phyloP scores from a whole-genome alignment of 2,113 vertebrate species.

The Spea multiplicata region DNA sequence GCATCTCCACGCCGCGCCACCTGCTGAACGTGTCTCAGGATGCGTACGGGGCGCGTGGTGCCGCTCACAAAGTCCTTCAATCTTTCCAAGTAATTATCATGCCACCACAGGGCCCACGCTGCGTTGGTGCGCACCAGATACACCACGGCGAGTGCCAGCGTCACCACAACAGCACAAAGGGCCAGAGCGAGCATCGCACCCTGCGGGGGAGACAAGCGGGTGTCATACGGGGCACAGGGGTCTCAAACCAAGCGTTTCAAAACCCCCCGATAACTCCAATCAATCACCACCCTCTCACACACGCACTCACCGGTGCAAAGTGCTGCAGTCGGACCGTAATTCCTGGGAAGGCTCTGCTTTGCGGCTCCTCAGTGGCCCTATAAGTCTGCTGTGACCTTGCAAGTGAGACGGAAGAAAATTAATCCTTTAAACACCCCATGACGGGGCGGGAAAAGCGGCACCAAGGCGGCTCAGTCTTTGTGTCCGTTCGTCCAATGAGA shows the following conservation, averaged over 20 bases:
- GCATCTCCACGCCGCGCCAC: constrained; percentile 64
- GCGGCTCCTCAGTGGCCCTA: neutral
- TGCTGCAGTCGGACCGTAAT: too few relatives aligned
- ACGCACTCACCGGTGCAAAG: too few relatives aligned
- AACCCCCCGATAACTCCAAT: too few relatives aligned
- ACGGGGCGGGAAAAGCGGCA: neutral
- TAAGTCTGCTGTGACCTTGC: neutral
- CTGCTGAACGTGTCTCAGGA: constrained; percentile 62
- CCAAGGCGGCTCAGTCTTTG: neutral
- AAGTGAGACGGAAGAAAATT: neutral
- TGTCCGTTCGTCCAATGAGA: neutral
- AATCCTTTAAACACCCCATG: constrained; percentile 6
- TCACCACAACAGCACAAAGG: neutral
- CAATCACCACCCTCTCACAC: too few relatives aligned
- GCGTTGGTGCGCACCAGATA: constrained; percentile 23
- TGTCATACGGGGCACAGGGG: too few relatives aligned
- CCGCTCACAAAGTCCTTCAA: constrained; percentile 23
- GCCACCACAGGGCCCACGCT: constrained; percentile 42
- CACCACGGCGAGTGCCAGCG: neutral
- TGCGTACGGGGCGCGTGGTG: constrained; percentile 20
- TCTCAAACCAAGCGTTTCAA: too few relatives aligned
- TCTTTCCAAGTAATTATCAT: constrained; percentile 37
- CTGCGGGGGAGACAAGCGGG: too few relatives aligned
- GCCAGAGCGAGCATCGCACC: neutral
- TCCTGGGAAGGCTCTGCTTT: too few relatives aligned